These are phyloP conservation scores for Holacanthella duospinosa DNA, from an alignment of 2,888 invertebrate genomes.

Conservation along the genomic window DNA sequence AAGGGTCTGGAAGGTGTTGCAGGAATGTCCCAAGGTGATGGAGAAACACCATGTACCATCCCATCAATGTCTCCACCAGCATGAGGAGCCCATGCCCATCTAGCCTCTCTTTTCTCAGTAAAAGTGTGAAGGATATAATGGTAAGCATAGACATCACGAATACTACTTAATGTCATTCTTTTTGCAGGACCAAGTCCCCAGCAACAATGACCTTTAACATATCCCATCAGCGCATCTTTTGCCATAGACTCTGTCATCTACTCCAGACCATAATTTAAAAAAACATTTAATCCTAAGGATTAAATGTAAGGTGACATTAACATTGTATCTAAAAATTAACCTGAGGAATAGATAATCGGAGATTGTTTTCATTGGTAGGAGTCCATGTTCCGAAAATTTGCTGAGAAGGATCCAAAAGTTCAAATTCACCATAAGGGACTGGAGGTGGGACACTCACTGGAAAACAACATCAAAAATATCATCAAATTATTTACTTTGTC, in stretches of 20 bases:
- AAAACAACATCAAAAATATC: constrained; percentile 8
- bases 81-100: constrained; percentile 47
- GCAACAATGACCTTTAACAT: constrained; percentile 46
- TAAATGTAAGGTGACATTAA: not conserved
- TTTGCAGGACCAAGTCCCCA: constrained; percentile 46
- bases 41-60: constrained; percentile 41
- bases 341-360: constrained; percentile 31
- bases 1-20: constrained; percentile 43
- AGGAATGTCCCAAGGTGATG: constrained; percentile 45
- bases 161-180: constrained; percentile 44
- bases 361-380: constrained; percentile 21
- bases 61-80: constrained; percentile 43
- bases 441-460: constrained; percentile 38
- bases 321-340: constrained; percentile 11
- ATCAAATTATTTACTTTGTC: not conserved
- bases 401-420: constrained; percentile 12
- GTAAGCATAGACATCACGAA: constrained; percentile 45
- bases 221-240: constrained; percentile 42
- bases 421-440: constrained; percentile 21
- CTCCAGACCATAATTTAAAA: no score
- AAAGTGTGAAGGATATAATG: constrained; percentile 49
- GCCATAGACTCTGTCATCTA: constrained; percentile 40
- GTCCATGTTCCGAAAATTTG: constrained; percentile 30
- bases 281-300: constrained; percentile 1
- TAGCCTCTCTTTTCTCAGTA: constrained; percentile 46